Conservation (phyloP, 2,888 invertebrate genomes). For the Acheta domesticus region DNA sequence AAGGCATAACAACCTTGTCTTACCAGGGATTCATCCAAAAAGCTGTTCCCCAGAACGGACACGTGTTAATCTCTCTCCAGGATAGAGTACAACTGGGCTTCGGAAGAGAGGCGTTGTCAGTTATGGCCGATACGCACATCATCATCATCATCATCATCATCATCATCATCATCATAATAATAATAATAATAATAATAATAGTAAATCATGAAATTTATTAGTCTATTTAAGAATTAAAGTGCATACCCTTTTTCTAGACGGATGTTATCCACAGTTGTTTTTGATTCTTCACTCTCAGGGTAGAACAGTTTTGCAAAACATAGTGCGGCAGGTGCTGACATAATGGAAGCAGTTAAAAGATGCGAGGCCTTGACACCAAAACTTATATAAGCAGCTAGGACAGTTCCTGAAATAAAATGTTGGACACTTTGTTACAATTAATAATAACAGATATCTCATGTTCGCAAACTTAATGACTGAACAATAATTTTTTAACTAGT, state of each 20-base stretch:
- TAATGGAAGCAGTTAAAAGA: constrained; percentile 87
- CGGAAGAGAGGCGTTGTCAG: too few species aligned
- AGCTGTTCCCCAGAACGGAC: too few species aligned
- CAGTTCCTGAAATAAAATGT: constrained; percentile 61
- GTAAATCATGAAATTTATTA: too few species aligned
- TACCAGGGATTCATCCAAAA: too few species aligned
- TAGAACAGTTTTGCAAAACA: constrained; percentile 86
- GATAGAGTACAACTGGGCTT: too few species aligned
- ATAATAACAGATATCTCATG: not conserved
- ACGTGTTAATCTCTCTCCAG: too few species aligned
- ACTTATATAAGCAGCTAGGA: constrained; percentile 86
- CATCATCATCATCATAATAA: too few species aligned
- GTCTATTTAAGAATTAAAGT: too few species aligned
- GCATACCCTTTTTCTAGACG: constrained; percentile 37
- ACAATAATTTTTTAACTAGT: not conserved
- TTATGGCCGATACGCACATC: too few species aligned
- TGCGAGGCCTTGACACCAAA: constrained; percentile 87
- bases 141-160: too few species aligned
- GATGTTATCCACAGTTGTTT: constrained; percentile 73
- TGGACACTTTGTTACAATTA: not conserved
- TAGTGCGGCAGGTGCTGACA: constrained; percentile 93
- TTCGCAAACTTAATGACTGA: not conserved
- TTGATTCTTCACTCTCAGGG: constrained; percentile 83
- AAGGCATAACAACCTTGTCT: too few species aligned
- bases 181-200: too few species aligned